Base-by-base conservation (phyloP, 2,888 invertebrate genomes). In the Ecliptopera silaceata region DNA sequence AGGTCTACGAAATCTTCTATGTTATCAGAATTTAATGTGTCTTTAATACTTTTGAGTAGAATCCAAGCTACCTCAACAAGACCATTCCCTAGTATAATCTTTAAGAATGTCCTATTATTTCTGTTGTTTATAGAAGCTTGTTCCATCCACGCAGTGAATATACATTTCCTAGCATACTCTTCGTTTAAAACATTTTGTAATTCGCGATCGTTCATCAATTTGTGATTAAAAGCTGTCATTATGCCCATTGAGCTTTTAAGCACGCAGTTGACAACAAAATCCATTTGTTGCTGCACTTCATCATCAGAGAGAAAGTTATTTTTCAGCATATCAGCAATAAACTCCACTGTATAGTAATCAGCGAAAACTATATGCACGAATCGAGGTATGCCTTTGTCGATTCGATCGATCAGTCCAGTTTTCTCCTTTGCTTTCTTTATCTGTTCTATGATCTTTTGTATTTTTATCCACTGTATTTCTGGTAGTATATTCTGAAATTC, bases 291-390 rank as follows among this genome's bases (percentile, higher is more conserved):
- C 1, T 18, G 4, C 10, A 39, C n/a, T n/a, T 18, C 4, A n/a
- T 39, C n/a, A 11, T 39, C 4, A 18, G 39, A 11, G 1, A n/a
- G n/a, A 39, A 11, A 0, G 4, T 17, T 18, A 10, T 11, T 18
- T 11, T 39, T 39, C 18, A 39, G 17, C 39, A 39, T 39, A 18
- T 39, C 39, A 39, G 39, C 39, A 20, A 39, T n/a, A n/a, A 4
- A 39, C 39, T 39, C 39, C n/a, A 39, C 39, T 20, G 39, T 20
- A 18, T 39, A 39, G n/a, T 39, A 39, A 10, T 39, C 39, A 17
- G 39, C 39, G 20, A 39, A 39, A 39, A 39, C n/a, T 18, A 20
- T n/a, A 18, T 39, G 39, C n/a, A 39, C 20, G 11, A 39, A 39
- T 39, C 39, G 17, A n/a, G 39, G 39, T 20, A 39, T n/a, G 3